These are phyloP conservation scores for Halcyon badia DNA, from an alignment of 2,797 vertebrate genomes.

Conservation along the genomic window DNA sequence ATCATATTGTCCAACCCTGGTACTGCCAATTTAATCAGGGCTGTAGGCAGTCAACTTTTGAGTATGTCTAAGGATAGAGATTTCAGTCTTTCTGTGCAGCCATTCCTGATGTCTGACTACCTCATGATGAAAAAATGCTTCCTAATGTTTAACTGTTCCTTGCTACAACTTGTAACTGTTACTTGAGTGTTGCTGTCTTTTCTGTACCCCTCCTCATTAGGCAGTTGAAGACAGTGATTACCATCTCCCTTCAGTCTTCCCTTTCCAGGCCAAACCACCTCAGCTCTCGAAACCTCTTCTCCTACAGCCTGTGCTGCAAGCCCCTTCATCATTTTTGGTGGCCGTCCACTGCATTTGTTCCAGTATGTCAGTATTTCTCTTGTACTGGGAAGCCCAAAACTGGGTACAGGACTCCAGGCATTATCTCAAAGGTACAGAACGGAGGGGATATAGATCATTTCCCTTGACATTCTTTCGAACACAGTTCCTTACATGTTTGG, in stretches of 20 bases:
- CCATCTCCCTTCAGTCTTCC: background rate
- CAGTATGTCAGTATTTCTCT: background rate
- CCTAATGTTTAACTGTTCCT: background rate
- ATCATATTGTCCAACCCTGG: background rate
- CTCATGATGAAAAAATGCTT: background rate
- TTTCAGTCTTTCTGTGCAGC: background rate
- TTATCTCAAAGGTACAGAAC: background rate
- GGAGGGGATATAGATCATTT: background rate
- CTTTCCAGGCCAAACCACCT: background rate
- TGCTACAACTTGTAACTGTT: background rate
- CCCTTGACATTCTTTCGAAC: accelerated
- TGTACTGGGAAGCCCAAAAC: background rate
- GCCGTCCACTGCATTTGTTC: background rate
- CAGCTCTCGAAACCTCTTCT: background rate
- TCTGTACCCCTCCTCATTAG: background rate
- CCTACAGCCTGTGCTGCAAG: background rate
- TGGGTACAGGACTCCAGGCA: background rate
- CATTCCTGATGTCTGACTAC: background rate
- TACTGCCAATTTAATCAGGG: background rate
- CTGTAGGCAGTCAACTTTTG: background rate
- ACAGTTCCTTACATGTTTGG: accelerated
- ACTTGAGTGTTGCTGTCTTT: background rate
- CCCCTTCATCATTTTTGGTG: background rate
- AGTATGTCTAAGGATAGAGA: background rate
- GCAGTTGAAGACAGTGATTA: background rate